Conservation (phyloP, 2,888 invertebrate species). For the Unio delphinus region DNA sequence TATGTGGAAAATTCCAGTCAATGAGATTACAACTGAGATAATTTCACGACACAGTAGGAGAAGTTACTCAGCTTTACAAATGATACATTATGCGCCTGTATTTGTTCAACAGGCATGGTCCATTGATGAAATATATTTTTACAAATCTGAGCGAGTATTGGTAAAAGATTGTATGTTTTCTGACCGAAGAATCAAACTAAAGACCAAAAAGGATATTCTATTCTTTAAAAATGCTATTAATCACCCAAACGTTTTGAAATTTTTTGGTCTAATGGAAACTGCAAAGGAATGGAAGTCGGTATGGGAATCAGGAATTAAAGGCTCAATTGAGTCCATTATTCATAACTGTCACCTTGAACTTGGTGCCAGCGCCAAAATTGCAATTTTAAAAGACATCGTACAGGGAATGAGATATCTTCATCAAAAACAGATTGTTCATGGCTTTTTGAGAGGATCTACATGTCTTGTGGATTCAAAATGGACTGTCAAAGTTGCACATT, state of each 20-base stretch:
- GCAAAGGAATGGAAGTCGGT: conserved; percentile 34
- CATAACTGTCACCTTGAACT: conserved; percentile 57
- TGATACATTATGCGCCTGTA: conserved; percentile 32
- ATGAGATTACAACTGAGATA: conserved; percentile 54
- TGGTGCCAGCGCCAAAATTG: conserved; percentile 57
- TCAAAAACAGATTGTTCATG: conserved; percentile 59
- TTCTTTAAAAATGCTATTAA: conserved; percentile 53
- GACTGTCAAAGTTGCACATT: conserved; percentile 64
- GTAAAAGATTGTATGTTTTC: conserved; percentile 9
- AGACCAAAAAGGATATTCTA: conserved; percentile 46
- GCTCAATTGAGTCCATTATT: conserved; percentile 57
- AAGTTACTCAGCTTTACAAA: conserved; percentile 24
- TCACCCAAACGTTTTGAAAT: conserved; percentile 57
- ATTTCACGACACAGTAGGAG: conserved; percentile 27
- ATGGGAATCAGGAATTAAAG: conserved; percentile 18
- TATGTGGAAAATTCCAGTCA: conserved; percentile 57
- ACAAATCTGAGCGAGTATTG: conserved; percentile 6
- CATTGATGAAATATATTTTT: conserved; percentile 7
- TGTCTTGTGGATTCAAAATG: conserved; percentile 65
- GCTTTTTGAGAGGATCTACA: conserved; percentile 50
- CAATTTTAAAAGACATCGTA: conserved; percentile 55
- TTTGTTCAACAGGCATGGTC: conserved; percentile 13
- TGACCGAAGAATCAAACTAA: conserved; percentile 5
- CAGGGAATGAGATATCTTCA: conserved; percentile 64
- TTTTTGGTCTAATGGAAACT: conserved; percentile 60